Conservation (phyloP, 2,888 invertebrate species). For the Helobdella robusta region DNA sequence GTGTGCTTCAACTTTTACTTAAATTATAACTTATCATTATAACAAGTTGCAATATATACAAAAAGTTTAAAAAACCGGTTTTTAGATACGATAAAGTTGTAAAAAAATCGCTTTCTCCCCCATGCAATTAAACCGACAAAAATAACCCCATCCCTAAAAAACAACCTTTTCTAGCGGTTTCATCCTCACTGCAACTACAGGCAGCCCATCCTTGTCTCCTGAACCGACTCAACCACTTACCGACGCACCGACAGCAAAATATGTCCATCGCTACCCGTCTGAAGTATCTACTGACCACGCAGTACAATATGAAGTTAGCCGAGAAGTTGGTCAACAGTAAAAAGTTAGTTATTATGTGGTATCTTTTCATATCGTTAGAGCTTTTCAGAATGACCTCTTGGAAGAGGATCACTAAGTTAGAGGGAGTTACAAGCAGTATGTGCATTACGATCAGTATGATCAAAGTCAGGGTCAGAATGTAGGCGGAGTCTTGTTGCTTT, state of each 20-base stretch:
- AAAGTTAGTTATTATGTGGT: conserved; percentile 39
- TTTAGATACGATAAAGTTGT: too few species aligned
- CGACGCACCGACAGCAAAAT: neutral
- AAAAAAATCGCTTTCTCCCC: too few species aligned
- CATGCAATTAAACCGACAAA: too few species aligned
- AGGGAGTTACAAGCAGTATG: conserved; percentile 43
- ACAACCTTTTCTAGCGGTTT: too few species aligned
- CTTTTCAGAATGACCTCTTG: neutral
- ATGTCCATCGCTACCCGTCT: conserved; percentile 43
- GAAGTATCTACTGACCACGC: conserved; percentile 67
- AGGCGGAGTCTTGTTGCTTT: conserved; percentile 28
- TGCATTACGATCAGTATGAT: conserved; percentile 46
- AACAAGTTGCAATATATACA: too few species aligned
- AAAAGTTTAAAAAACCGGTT: too few species aligned
- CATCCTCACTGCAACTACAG: too few species aligned
- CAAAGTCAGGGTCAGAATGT: conserved; percentile 43
- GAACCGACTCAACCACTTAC: neutral
- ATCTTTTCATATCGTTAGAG: neutral
- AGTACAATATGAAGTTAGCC: conserved; percentile 67
- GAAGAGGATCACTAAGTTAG: conserved; percentile 41
- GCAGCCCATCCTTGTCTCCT: neutral
- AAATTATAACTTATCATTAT: too few species aligned
- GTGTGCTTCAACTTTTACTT: too few species aligned
- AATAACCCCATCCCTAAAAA: too few species aligned
- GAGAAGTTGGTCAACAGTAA: conserved; percentile 49